Base-by-base conservation (phyloP, 2,113 vertebrate genomes). In the Plestiodon gilberti region DNA sequence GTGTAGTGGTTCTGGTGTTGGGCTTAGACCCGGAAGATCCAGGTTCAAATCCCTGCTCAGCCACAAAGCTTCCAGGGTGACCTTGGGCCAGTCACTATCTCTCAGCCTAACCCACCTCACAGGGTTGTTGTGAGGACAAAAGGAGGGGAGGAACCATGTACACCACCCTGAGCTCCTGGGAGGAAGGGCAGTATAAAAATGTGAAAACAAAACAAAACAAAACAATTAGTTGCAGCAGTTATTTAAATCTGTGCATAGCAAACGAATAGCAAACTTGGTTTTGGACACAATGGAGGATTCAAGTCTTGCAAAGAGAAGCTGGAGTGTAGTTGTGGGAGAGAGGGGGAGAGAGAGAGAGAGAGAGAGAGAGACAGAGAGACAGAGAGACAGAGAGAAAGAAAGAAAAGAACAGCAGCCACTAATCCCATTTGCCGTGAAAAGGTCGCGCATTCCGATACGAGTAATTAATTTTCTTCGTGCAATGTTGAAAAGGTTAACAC, bases 401-500 rank as follows among this genome's bases (percentile, higher is more conserved):
- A 83, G 28, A 78, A 77, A 91, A 82, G 88, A 81, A 83, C 83
- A 48, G 89, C 82, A 59, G 89, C 85, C 65, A 91, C 94, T 95
- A 94, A 93, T 96, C 93, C 94, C 85, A 62, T 85, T 92, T 90
- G 88, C 93, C 55, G 88, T 96, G 95, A 94, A 97, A 97, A 97
- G 97, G 97, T 97, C 96, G 91, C 95, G 90, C 93, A 94, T 93
- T 94, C 93, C 0, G 86, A 95, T 96, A 96, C 93, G 95, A 97
- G 96, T 97, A 97, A 97, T 97, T 97, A 97, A 97, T 97, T 97
- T 96, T 95, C 95, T 95, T 94, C n/a, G 87, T 94, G 95, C 93
- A 35, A 48, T 87, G 88, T 94, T 97, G 97, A 97, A 97, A 97
- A 97, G 97, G 97, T 97, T 97, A 97, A 97, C 96, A 95, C 96